These are phyloP conservation scores for Cynocephalus volans DNA, from an alignment of 2,113 vertebrate species.

Conservation along the genomic window DNA sequence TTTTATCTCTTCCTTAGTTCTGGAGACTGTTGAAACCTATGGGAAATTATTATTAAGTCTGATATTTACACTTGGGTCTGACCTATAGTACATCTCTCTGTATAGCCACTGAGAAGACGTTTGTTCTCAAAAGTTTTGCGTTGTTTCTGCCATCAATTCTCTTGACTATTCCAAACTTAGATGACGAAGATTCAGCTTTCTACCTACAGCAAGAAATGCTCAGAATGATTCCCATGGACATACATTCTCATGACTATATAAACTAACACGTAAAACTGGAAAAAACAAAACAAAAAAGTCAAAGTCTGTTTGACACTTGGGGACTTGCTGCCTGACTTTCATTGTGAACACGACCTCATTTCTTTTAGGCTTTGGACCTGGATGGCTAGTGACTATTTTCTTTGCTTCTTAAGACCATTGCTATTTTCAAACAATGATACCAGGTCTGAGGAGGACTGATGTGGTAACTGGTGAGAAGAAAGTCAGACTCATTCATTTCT, in stretches of 20 bases:
- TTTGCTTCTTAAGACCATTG: not conserved
- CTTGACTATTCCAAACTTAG: not conserved
- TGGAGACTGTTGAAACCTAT: not conserved
- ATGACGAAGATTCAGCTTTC: slow-evolving; percentile 20
- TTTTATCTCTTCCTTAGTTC: not conserved
- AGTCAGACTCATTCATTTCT: not conserved
- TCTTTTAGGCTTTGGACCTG: not conserved
- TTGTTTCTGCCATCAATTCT: slow-evolving; percentile 8
- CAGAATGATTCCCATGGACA: not conserved
- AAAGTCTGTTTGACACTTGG: not conserved
- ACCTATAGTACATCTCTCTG: not conserved
- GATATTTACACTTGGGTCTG: not conserved
- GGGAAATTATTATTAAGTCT: not conserved
- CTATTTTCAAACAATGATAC: not conserved
- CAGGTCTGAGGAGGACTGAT: not conserved
- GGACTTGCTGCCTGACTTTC: not conserved
- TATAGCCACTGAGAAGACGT: not conserved
- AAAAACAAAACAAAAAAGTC: not conserved
- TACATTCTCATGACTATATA: not conserved
- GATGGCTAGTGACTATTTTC: not conserved
- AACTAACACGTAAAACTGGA: not conserved
- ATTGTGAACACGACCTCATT: not conserved
- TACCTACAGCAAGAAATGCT: not conserved
- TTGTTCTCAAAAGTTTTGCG: not conserved
- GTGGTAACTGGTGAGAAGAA: not conserved